Conservation (phyloP, 2,888 invertebrate genomes). For the Xanthorhoe spadicearia region DNA sequence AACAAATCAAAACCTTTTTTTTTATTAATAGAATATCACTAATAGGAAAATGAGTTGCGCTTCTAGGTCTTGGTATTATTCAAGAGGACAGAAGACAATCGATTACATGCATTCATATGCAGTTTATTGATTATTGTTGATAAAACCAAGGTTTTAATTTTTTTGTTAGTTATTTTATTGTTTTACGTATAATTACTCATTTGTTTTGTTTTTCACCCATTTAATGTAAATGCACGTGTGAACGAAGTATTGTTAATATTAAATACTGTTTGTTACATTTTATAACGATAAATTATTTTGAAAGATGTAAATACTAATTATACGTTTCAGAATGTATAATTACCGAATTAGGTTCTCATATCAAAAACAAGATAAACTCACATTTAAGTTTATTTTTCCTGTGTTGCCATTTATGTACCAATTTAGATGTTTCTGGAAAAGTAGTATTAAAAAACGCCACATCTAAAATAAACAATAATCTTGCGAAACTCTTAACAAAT, state of each 20-base stretch:
- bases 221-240: conserved; percentile 8
- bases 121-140: conserved; percentile 81
- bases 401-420: too few relatives aligned
- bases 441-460: too few relatives aligned
- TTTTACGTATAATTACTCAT: conserved; percentile 27
- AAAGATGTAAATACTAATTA: not conserved
- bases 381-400: too few relatives aligned
- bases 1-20: too few relatives aligned
- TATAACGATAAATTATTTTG: not conserved
- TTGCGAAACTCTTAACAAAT: too few relatives aligned
- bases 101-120: conserved; percentile 76
- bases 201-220: not conserved
- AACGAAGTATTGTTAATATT: conserved; percentile 3
- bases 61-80: conserved; percentile 17
- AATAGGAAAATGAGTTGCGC: conserved; percentile 7
- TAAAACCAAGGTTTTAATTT: conserved; percentile 63
- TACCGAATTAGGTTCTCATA: too few relatives aligned
- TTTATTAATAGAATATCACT: too few relatives aligned
- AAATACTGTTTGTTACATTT: not conserved
- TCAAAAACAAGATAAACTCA: too few relatives aligned
- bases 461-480: too few relatives aligned
- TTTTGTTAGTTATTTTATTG: conserved; percentile 47
- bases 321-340: not conserved
- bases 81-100: conserved; percentile 73
- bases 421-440: too few relatives aligned